phyloP scores from a whole-genome alignment of 1,140 invertebrate genomes.

The Vollenhovia emeryi region DNA sequence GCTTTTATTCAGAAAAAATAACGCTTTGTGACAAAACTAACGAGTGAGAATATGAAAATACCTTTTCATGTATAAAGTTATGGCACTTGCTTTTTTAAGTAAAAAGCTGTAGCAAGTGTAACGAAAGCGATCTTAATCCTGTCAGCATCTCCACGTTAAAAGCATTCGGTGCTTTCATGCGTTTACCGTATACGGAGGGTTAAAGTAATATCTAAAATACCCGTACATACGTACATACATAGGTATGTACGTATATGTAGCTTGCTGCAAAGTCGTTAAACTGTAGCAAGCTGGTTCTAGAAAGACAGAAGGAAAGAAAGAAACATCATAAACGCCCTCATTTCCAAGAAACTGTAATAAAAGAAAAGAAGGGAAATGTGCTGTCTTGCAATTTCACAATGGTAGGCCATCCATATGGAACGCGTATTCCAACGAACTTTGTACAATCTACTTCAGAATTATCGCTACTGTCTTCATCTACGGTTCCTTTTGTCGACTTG shows the following conservation, averaged over 20 bases:
- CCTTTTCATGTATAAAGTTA: not conserved
- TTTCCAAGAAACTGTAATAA: conserved; percentile 39
- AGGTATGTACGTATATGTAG: not conserved
- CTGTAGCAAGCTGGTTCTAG: not conserved
- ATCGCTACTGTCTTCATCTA: not conserved
- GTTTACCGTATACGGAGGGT: not conserved
- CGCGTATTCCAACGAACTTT: not conserved
- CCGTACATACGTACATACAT: not conserved
- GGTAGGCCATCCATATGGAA: not conserved
- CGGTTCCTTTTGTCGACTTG: not conserved
- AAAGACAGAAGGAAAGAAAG: conserved; percentile 18
- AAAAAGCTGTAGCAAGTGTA: conserved; percentile 11
- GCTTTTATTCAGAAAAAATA: not conserved
- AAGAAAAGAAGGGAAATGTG: conserved; percentile 22
- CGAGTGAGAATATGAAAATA: not conserved
- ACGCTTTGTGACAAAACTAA: not conserved
- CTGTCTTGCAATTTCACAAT: conserved; percentile 14
- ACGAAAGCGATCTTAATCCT: conserved; percentile 16
- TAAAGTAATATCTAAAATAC: conserved; percentile 17
- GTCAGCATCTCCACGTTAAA: conserved; percentile 11
- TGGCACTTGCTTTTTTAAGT: not conserved
- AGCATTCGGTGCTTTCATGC: not conserved
- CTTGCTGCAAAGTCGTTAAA: conserved; percentile 22
- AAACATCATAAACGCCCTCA: conserved; percentile 26
- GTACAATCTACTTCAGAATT: not conserved